A percentile compares a stretch with the other conserved stretches of the same genome.
These are phyloP conservation scores for Brachylomia viminalis DNA, from an alignment of 2,888 invertebrate genomes.

Conservation along the genomic window DNA sequence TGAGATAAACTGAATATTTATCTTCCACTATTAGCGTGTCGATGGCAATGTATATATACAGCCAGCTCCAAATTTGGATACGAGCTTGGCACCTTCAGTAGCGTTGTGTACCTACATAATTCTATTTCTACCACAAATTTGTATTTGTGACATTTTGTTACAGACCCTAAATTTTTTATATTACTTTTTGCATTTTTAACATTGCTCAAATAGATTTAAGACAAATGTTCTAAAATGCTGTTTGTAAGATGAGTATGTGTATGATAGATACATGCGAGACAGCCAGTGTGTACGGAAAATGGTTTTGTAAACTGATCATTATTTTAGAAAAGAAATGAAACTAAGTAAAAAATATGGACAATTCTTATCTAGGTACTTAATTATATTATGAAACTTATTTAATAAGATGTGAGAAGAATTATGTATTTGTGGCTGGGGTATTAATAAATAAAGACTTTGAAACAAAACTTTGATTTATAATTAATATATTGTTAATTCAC, in stretches of 20 bases:
- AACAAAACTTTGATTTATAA: slow-evolving; percentile 3
- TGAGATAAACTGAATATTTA: background rate
- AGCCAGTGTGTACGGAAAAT: background rate
- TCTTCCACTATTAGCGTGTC: too few relatives aligned
- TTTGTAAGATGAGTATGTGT: background rate
- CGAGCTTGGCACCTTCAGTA: too few relatives aligned
- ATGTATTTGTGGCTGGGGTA: slow-evolving; percentile 38
- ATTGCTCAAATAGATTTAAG: slow-evolving; percentile 25
- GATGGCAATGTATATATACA: too few relatives aligned
- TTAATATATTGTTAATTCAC: background rate
- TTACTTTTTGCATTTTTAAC: background rate
- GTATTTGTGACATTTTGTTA: background rate
- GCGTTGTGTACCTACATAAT: background rate
- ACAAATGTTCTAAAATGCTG: background rate
- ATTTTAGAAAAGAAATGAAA: background rate
- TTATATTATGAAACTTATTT: background rate
- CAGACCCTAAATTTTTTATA: background rate
- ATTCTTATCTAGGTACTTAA: background rate
- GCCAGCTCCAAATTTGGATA: too few relatives aligned
- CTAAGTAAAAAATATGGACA: background rate
- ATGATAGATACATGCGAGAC: background rate
- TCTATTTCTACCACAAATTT: background rate
- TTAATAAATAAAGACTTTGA: slow-evolving; percentile 26
- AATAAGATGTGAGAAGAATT: slow-evolving; percentile 1
- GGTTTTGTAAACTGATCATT: background rate